Evolutionary conservation across 2,113 vertebrate species (phyloP), one percentile per base, ranked within the genome.

Genomic region (Perccottus glenii): DNA sequence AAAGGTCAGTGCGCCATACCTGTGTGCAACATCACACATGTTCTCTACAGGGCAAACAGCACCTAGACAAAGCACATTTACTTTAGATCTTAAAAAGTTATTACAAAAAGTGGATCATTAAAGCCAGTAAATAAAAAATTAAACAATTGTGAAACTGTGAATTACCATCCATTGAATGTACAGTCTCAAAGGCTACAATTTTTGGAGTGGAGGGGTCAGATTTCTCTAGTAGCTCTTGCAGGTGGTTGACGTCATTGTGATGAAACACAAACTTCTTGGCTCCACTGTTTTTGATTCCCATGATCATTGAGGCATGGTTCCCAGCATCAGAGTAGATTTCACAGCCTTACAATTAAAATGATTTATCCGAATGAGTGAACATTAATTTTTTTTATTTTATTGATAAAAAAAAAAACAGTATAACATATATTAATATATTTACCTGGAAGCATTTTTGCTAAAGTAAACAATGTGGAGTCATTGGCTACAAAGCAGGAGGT

Each of bases 241-340:
- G 89, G 55, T 96, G 94, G 53, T 11, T 60, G 14, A 93, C 92
- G 5, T 96, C 94, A 0, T 96, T 98, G 89, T 98, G 96, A 60
- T 94, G 94, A 80, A 96, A 98, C 85, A 99, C 91, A 59, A 94
- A 95, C 79, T 96, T 96, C 19, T 94, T 94, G 50, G 93, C 96
- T 0, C 94, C 88, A 14, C 96, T 99, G 86, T 97, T 99, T 3
- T 94, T 85, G 72, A 96, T 96, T 4, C 96, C 95, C 75, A 97
- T 94, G 75, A 97, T 98, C 95, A 98, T 96, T n/a, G 96, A 98
- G 27, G 94, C 95, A n/a, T 98, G 96, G 85, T 98, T 98, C 19
- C 95, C 94, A 38, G 95, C 84, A 46, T 98, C 95, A 0, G 97
- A 98, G 85, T 97, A 98, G 64, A 98, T 95, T 87, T 98, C 95